Percentiles rank a stretch among this genome's conserved stretches.
These are phyloP conservation scores for Thunnus thynnus DNA, from an alignment of 2,113 vertebrate genomes.

Conservation along the genomic window DNA sequence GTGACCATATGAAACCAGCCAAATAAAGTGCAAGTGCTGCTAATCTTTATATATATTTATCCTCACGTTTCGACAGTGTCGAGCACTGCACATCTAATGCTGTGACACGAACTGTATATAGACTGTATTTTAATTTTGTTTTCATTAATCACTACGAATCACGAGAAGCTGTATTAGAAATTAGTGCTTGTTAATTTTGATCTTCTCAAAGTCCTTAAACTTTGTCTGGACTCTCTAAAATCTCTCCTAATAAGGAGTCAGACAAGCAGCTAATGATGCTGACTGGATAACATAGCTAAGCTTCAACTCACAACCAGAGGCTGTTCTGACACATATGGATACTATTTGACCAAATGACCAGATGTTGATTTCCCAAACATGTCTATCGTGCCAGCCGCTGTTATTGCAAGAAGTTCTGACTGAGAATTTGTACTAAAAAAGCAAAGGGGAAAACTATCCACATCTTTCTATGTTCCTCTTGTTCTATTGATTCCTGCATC, in stretches of 20 bases:
- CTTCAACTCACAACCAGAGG: slow-evolving; percentile 66
- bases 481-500: slow-evolving; percentile 34
- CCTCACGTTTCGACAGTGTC: too few relatives aligned
- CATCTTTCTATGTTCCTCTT: slow-evolving; percentile 34
- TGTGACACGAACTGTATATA: background rate
- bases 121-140: slow-evolving; percentile 18
- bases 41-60: too few relatives aligned
- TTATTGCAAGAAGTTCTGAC: slow-evolving; percentile 66
- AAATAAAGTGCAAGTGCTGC: slow-evolving; percentile 1
- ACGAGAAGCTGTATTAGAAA: slow-evolving; percentile 42
- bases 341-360: slow-evolving; percentile 75
- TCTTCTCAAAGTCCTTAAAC: slow-evolving; percentile 43
- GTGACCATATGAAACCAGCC: background rate
- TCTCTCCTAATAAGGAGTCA: slow-evolving; percentile 66
- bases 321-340: slow-evolving; percentile 72
- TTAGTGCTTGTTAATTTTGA: slow-evolving; percentile 36
- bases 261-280: slow-evolving; percentile 60
- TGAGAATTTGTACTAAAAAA: slow-evolving; percentile 55
- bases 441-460: slow-evolving; percentile 40
- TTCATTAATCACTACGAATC: slow-evolving; percentile 22
- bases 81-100: background rate
- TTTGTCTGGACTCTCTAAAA: slow-evolving; percentile 51
- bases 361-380: slow-evolving; percentile 78
- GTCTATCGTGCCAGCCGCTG: slow-evolving; percentile 66
- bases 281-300: slow-evolving; percentile 68